Percentiles rank a stretch among this genome's conserved stretches.
phyloP scores from a whole-genome alignment of 2,113 vertebrate genomes.

The Cranoglanis bouderius region DNA sequence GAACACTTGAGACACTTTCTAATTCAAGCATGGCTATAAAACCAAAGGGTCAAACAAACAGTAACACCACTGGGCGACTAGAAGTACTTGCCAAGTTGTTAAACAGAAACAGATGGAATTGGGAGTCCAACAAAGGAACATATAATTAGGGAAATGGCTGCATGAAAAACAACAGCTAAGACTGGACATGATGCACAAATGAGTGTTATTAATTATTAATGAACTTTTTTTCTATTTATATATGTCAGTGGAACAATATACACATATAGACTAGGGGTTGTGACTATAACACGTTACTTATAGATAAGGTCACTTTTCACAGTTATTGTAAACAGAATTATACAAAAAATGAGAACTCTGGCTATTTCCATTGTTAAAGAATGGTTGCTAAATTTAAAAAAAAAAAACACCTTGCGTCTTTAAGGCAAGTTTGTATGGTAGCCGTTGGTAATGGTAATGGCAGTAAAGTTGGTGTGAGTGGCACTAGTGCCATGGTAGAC shows the following conservation, averaged over 20 bases:
- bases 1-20: constrained; percentile 34
- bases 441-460: constrained; percentile 32
- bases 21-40: constrained; percentile 53
- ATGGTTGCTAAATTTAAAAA: not conserved
- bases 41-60: constrained; percentile 51
- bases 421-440: constrained; percentile 36
- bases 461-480: constrained; percentile 34
- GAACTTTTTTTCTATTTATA: not conserved
- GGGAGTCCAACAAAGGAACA: constrained; percentile 44
- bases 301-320: not conserved
- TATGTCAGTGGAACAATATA: not conserved
- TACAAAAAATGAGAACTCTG: not conserved
- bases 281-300: not conserved
- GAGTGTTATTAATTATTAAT: constrained; percentile 25
- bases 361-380: not conserved
- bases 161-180: constrained; percentile 36
- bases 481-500: constrained; percentile 15
- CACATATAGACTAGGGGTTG: not conserved
- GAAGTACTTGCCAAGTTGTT: constrained; percentile 42
- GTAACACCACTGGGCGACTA: constrained; percentile 44
- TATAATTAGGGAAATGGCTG: constrained; percentile 47
- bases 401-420: not conserved
- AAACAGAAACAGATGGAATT: constrained; percentile 51
- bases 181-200: constrained; percentile 19
- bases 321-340: not conserved